These are phyloP conservation scores for Hypotaenidia okinawae DNA, from an alignment of 2,797 vertebrate genomes.

Conservation along the genomic window DNA sequence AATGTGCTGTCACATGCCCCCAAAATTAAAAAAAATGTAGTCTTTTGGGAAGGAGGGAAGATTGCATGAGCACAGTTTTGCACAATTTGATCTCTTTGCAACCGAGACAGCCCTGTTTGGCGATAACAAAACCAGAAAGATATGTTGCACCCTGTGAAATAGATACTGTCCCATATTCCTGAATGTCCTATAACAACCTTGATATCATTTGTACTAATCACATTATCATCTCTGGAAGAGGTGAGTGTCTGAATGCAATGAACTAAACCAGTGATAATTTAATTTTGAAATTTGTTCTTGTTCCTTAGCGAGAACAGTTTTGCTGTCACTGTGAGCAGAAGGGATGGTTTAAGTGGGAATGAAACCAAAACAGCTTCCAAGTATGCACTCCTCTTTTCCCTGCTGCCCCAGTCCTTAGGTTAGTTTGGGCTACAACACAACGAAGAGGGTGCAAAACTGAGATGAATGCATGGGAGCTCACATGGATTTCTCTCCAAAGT, in stretches of 20 bases:
- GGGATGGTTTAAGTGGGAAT: neutral
- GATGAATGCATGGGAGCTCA: neutral
- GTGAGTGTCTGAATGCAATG: neutral
- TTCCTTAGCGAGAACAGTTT: neutral
- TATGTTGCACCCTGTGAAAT: neutral
- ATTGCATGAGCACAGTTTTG: neutral
- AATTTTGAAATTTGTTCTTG: neutral
- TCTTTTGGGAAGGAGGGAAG: neutral
- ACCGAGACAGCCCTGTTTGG: neutral
- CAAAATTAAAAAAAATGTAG: neutral
- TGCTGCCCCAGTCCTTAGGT: neutral
- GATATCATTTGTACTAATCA: neutral
- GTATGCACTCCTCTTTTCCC: fast-evolving
- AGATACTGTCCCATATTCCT: neutral
- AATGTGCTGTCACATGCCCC: neutral
- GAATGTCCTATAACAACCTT: neutral
- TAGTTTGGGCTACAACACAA: neutral
- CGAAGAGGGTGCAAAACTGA: neutral
- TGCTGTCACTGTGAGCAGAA: neutral
- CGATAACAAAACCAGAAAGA: neutral
- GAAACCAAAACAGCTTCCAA: neutral
- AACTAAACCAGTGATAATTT: neutral
- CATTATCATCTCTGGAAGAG: neutral
- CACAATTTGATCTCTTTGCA: neutral
- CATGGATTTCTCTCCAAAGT: neutral